Base-by-base conservation (phyloP, 1,140 invertebrate genomes). In the Bombus confusus region DNA sequence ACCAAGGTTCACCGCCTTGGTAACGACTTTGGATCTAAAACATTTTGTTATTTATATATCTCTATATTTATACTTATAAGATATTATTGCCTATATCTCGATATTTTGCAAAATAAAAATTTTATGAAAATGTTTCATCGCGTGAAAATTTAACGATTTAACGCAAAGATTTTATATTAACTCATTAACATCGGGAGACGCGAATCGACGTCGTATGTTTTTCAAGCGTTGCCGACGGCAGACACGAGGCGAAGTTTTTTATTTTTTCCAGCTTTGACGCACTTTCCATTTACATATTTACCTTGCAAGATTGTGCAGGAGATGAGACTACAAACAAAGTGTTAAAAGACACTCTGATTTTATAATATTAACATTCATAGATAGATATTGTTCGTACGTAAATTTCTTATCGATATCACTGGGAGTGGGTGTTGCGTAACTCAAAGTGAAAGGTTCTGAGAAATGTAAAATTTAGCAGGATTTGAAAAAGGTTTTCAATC, bases 1-100 rank as follows among this genome's bases (percentile, higher is more conserved):
- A 75, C 75, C 75, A 73, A 43, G 85, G 47, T 57, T 90, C 77
- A 13, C 39, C 80, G 18, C 77, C 66, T 69, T 52, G 80, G 47
- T 83, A 80, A 80, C 71, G 83, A 39, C 64, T 72, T 77, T 90
- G 89, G 71, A 87, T 87, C 88, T 90, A 12, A 34, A 78, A 68
- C 10, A 18, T 57, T 41, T 52, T 13, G 15, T 47, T 15, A 52
- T 9, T 31, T 47, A 22, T 43, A 31, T 52, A 52, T 52, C 18
- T 22, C 18, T 52, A 8, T 52, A 52, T 22, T 18, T 18, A 8
- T 64, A 22, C 15, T 15, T 34, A 9, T 3, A 68, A 37, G 2
- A 22, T 68, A 22, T 18, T 3, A 34, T 31, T 8, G 47, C 18
- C 47, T 22, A 8, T 52, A 22, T 52, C 47, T 8, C 5, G 15